These are phyloP conservation scores for Ypsolopha scabrella DNA, from an alignment of 2,888 invertebrate genomes.

Conservation along the genomic window DNA sequence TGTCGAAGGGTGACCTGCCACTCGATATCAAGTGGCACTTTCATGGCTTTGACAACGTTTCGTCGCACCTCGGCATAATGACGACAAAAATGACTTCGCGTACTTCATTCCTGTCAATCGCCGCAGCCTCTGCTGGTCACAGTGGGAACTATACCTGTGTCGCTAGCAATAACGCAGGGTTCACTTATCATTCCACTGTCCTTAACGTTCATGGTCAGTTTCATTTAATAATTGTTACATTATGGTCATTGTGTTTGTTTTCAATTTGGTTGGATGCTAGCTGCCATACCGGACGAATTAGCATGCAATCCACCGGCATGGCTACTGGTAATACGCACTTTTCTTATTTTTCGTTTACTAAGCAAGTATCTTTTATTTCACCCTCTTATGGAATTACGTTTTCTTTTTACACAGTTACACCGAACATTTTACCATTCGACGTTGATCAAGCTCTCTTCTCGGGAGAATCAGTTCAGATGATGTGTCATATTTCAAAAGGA, in stretches of 20 bases:
- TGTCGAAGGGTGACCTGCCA: conserved; percentile 81
- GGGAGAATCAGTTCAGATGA: conserved; percentile 73
- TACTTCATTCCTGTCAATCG: conserved; percentile 79
- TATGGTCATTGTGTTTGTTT: conserved; percentile 19
- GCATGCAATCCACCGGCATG: conserved; percentile 48
- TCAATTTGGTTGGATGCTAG: conserved; percentile 29
- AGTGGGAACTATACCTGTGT: conserved; percentile 83
- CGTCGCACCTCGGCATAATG: conserved; percentile 72
- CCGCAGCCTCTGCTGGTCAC: conserved; percentile 75
- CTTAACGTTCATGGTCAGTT: conserved; percentile 69
- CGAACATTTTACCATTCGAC: conserved; percentile 74
- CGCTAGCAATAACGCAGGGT: conserved; percentile 79
- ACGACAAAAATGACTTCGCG: conserved; percentile 75
- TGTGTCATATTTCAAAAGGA: conserved; percentile 74
- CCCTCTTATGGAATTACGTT: background rate
- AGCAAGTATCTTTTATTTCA: background rate
- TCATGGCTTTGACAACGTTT: conserved; percentile 72
- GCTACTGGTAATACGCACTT: conserved; percentile 35
- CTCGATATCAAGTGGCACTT: conserved; percentile 81
- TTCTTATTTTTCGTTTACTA: conserved; percentile 15
- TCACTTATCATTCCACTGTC: conserved; percentile 74
- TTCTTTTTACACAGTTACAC: conserved; percentile 41
- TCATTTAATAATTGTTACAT: conserved; percentile 27
- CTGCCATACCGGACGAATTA: conserved; percentile 37
- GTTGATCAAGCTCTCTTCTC: conserved; percentile 74